phyloP scores from a whole-genome alignment of 2,797 vertebrate species.

The Carapus acus region DNA sequence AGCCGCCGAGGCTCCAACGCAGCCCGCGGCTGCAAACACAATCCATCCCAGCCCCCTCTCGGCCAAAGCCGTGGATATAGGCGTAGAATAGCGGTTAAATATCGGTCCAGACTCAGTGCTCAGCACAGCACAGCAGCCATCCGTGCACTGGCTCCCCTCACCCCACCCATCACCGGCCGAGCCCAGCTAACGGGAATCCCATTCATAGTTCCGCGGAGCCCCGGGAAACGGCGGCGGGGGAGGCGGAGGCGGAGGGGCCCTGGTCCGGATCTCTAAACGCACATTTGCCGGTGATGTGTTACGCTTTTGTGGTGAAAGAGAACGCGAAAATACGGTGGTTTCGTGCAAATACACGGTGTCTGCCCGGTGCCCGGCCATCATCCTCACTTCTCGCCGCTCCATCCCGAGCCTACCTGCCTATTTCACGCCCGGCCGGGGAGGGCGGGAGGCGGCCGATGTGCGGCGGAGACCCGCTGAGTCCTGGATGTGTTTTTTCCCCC shows the following conservation, averaged over 20 bases:
- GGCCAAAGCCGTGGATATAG: neutral
- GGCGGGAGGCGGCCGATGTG: conserved; percentile 32
- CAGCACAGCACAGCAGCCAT: conserved; percentile 33
- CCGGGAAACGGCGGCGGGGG: no score
- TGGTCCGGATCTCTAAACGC: neutral
- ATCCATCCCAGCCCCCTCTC: neutral
- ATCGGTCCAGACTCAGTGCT: neutral
- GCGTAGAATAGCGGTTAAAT: no score
- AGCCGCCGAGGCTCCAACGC: neutral
- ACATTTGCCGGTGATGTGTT: no score
- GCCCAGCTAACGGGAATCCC: conserved; percentile 62
- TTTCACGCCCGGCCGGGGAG: conserved; percentile 70
- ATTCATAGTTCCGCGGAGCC: conserved; percentile 46
- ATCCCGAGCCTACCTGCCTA: conserved; percentile 66
- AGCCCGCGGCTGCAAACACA: neutral
- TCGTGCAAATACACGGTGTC: neutral
- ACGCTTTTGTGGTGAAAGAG: neutral
- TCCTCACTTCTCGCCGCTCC: conserved; percentile 51
- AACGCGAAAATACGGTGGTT: conserved; percentile 14
- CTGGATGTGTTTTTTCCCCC: conserved; percentile 17
- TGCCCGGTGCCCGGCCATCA: conserved; percentile 62
- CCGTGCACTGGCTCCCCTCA: conserved; percentile 59
- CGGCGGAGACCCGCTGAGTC: conserved; percentile 37
- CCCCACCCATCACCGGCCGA: conserved; percentile 71
- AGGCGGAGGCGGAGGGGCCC: neutral